These are phyloP conservation scores for Paramisgurnus dabryanus DNA, from an alignment of 2,113 vertebrate species.

Conservation along the genomic window DNA sequence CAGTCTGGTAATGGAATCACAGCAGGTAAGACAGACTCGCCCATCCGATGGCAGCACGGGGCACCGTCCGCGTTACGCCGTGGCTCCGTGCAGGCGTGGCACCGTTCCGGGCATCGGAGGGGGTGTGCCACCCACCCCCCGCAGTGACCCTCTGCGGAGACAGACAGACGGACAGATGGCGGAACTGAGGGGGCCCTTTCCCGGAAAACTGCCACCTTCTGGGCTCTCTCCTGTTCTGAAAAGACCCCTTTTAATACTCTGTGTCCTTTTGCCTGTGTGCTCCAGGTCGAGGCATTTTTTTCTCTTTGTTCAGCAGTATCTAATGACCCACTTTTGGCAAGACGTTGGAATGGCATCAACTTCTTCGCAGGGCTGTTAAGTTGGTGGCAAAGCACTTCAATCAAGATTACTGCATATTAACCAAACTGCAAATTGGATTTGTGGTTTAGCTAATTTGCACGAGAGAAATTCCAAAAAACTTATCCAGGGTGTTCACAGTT, in stretches of 20 bases:
- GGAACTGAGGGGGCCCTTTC: constrained; percentile 47
- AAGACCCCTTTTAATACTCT: constrained; percentile 40
- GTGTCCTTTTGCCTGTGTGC: neutral
- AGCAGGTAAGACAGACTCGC: constrained; percentile 70
- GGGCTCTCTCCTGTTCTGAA: constrained; percentile 41
- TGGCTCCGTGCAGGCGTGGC: constrained; percentile 37
- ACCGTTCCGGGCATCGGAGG: constrained; percentile 47
- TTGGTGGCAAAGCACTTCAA: neutral
- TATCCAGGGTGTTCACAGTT: neutral
- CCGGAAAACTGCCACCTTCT: constrained; percentile 53
- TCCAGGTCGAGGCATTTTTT: constrained; percentile 13
- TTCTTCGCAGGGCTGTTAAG: constrained; percentile 1
- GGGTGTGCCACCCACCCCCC: constrained; percentile 51
- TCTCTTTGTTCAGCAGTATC: constrained; percentile 42
- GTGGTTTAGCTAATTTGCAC: constrained; percentile 14
- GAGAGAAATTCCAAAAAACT: constrained; percentile 29
- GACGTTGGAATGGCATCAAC: constrained; percentile 1
- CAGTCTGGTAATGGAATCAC: constrained; percentile 79
- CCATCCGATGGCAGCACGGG: constrained; percentile 69
- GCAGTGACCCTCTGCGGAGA: constrained; percentile 64
- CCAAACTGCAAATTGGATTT: constrained; percentile 42
- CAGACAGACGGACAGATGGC: constrained; percentile 66
- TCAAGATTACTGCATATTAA: constrained; percentile 2
- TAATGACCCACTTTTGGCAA: constrained; percentile 49
- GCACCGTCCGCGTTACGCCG: constrained; percentile 56